Evolutionary conservation across 2,113 vertebrate genomes (phyloP), one percentile per base, ranked within the genome.

Genomic region (Paraplagusia blochii): DNA sequence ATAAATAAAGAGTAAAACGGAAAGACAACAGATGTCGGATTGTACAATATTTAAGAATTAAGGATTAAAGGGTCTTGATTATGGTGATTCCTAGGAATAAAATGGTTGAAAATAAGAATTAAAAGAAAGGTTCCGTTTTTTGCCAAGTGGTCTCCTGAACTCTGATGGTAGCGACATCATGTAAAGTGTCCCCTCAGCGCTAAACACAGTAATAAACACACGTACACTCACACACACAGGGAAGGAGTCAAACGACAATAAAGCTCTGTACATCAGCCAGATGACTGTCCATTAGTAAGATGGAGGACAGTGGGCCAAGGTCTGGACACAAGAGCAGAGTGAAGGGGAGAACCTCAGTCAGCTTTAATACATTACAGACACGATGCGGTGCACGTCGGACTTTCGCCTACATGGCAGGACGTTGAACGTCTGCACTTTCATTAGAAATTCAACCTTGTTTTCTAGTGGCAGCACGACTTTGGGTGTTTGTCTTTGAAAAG

Each of bases 121-220:
- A 7, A 12, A n/a, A 36, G 34, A 44, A 13, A 59, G 43, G 43
- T 29, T 18, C 2, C 22, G 6, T 29, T 29, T 6, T 29, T 29
- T 57, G 80, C 70, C 66, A 79, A 80, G 66, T 66, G 58, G 61
- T 58, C 58, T 76, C 69, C 53, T 83, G 76, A 78, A 76, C 72
- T 56, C 63, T 69, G 55, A 57, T 16, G 49, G 63, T 49, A 63
- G 57, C 57, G 46, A 39, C 71, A 66, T 77, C 59, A 63, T 76
- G 53, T 58, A 76, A 79, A 76, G 66, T 80, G 66, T 61, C 69
- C 63, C 40, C 12, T 84, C 84, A 76, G 77, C 77, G 76, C 16
- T 54, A 39, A 34, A 69, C 49, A 19, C 43, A 38, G 34, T 9
- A 44, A 16, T 47, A 22, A 40, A 66, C 48, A 33, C 63, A 54